Evolutionary conservation across 2,888 invertebrate genomes (phyloP).

Genomic region (Parelbella ahira): DNA sequence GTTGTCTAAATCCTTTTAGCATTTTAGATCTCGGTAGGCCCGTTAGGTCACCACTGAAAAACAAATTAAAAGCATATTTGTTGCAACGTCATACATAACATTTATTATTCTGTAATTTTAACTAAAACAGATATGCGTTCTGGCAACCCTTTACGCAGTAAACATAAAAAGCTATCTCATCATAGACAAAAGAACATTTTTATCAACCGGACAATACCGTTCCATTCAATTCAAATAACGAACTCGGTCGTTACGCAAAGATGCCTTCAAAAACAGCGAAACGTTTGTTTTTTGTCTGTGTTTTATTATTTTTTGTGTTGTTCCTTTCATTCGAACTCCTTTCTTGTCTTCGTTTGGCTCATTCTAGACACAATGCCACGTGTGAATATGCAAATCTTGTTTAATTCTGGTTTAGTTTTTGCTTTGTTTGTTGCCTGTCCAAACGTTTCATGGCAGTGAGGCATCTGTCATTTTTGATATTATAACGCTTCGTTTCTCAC

Average conservation of each 20-base stretch:
- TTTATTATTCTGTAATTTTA: too few species aligned
- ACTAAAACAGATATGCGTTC: too few species aligned
- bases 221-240: constrained; percentile 58
- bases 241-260: constrained; percentile 57
- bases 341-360: constrained; percentile 50
- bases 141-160: neutral
- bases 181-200: constrained; percentile 22
- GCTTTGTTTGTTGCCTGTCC: constrained; percentile 46
- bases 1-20: too few species aligned
- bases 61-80: too few species aligned
- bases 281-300: constrained; percentile 35
- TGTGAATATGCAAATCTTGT: constrained; percentile 71
- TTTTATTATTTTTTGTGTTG: constrained; percentile 15
- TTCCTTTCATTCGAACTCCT: constrained; percentile 50
- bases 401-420: constrained; percentile 54
- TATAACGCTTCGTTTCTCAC: constrained; percentile 55
- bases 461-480: constrained; percentile 76
- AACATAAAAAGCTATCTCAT: constrained; percentile 9
- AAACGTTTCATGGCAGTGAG: constrained; percentile 40
- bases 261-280: constrained; percentile 59
- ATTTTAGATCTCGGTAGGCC: too few species aligned
- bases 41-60: too few species aligned
- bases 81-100: too few species aligned
- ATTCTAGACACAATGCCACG: constrained; percentile 41
- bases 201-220: constrained; percentile 23